Percentiles rank a stretch among this genome's conserved stretches.
phyloP scores from a whole-genome alignment of 2,113 vertebrate species.

The Podarcis raffonei region DNA sequence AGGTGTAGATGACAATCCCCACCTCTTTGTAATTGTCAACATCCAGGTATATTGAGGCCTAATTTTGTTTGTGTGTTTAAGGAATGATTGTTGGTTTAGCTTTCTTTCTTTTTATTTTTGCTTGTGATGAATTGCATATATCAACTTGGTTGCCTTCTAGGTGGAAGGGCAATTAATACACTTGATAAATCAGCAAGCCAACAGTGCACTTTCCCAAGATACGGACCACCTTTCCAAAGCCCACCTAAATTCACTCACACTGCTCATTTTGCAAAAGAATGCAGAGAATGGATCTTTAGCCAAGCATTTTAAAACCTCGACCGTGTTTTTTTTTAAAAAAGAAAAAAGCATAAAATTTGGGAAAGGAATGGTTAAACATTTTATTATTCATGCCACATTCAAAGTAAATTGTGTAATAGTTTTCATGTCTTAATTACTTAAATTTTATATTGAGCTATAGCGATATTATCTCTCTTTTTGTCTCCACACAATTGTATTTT shows the following conservation, averaged over 20 bases:
- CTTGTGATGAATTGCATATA: not conserved
- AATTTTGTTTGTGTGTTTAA: not conserved
- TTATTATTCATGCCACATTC: constrained; percentile 79
- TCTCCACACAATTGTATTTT: constrained; percentile 86
- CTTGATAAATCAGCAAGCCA: not conserved
- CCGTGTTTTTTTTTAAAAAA: not conserved
- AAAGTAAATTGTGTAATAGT: constrained; percentile 85
- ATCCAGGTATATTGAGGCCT: no score
- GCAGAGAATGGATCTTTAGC: not conserved
- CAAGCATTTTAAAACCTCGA: constrained; percentile 11
- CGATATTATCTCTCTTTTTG: constrained; percentile 86
- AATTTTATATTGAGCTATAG: constrained; percentile 85
- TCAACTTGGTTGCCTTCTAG: not conserved
- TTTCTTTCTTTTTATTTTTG: not conserved
- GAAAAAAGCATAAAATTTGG: not conserved
- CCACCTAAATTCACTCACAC: constrained; percentile 16
- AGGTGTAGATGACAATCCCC: no score
- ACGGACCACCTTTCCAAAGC: constrained; percentile 4
- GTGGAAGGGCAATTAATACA: not conserved
- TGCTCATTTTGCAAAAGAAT: not conserved
- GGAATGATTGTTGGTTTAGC: not conserved
- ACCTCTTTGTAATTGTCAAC: no score
- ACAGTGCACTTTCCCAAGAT: not conserved
- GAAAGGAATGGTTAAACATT: constrained; percentile 71
- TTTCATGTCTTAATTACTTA: constrained; percentile 89